Percentiles rank a stretch among this genome's conserved stretches.
Conservation (phyloP, 2,888 invertebrate species). For the Fissipunctia ypsillon region DNA sequence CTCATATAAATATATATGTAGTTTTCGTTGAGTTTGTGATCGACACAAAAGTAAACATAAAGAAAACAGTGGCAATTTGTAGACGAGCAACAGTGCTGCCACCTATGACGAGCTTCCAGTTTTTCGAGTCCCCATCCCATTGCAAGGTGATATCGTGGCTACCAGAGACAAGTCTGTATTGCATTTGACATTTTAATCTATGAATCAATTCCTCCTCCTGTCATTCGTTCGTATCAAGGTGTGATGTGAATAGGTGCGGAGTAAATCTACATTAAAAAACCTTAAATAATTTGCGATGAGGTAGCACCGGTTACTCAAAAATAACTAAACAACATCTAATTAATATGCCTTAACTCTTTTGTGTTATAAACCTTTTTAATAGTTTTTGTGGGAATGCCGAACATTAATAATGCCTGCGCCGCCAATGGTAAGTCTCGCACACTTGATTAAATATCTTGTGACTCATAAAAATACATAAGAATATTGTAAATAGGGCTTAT, state of each 20-base stretch:
- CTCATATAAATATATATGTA: background rate
- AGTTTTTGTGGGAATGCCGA: slow-evolving; percentile 86
- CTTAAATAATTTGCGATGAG: slow-evolving; percentile 82
- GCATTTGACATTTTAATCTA: slow-evolving; percentile 58
- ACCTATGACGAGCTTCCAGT: background rate
- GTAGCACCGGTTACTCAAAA: slow-evolving; percentile 81
- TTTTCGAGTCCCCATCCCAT: background rate
- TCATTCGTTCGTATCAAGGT: slow-evolving; percentile 70
- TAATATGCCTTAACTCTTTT: slow-evolving; percentile 88
- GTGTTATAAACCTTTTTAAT: slow-evolving; percentile 77
- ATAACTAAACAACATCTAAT: slow-evolving; percentile 77
- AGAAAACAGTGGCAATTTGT: background rate
- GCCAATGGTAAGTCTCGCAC: slow-evolving; percentile 85
- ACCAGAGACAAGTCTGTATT: slow-evolving; percentile 51
- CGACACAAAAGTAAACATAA: background rate
- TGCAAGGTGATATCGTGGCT: background rate
- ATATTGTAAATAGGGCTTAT: slow-evolving; percentile 32
- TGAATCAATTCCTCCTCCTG: slow-evolving; percentile 45
- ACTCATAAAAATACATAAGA: slow-evolving; percentile 68
- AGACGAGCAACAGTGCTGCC: background rate
- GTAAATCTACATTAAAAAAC: slow-evolving; percentile 72
- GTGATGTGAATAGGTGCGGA: slow-evolving; percentile 77
- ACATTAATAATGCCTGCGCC: slow-evolving; percentile 85
- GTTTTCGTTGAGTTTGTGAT: background rate
- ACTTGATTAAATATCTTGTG: slow-evolving; percentile 76